Evolutionary conservation across 53 echinoderm and acorn worm genomes (phyloP).

Genomic region (Glandiceps talaboti): DNA sequence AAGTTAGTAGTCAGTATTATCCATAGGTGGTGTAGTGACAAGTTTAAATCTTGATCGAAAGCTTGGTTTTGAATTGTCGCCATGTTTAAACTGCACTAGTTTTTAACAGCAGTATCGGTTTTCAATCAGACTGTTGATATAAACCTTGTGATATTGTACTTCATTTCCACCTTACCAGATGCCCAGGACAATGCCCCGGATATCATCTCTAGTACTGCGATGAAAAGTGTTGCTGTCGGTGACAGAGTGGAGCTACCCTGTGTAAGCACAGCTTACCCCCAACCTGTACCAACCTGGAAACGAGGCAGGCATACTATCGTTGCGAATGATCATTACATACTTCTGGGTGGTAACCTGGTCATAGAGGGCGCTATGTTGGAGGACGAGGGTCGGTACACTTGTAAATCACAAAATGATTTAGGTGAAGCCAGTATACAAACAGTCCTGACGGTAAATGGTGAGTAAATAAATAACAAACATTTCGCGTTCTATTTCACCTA

Average conservation of each 20-base stretch:
- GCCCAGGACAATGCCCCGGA: slow-evolving; percentile 62
- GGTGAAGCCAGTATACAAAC: slow-evolving; percentile 36
- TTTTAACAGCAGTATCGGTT: no score
- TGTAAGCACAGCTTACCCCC: slow-evolving; percentile 72
- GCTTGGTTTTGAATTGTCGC: no score
- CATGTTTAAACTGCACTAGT: no score
- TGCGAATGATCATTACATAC: slow-evolving; percentile 20
- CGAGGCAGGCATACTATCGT: slow-evolving; percentile 31
- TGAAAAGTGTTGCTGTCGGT: slow-evolving; percentile 42
- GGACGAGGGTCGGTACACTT: slow-evolving; percentile 66
- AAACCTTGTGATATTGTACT: no score
- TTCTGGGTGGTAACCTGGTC: slow-evolving; percentile 82
- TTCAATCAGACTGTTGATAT: no score
- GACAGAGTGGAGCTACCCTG: slow-evolving; percentile 79
- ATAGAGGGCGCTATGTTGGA: slow-evolving; percentile 35
- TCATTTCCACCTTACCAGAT: no score
- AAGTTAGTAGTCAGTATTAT: no score
- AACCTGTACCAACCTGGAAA: slow-evolving; percentile 62
- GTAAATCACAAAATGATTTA: slow-evolving; percentile 54
- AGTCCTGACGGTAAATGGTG: slow-evolving; percentile 61
- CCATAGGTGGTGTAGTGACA: no score
- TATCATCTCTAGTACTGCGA: slow-evolving; percentile 52
- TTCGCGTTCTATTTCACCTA: no score
- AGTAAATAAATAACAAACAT: no score
- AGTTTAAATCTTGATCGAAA: no score